Evolutionary conservation across 2,797 vertebrate genomes (phyloP).

Genomic region (Chelidonichthys spinosus): DNA sequence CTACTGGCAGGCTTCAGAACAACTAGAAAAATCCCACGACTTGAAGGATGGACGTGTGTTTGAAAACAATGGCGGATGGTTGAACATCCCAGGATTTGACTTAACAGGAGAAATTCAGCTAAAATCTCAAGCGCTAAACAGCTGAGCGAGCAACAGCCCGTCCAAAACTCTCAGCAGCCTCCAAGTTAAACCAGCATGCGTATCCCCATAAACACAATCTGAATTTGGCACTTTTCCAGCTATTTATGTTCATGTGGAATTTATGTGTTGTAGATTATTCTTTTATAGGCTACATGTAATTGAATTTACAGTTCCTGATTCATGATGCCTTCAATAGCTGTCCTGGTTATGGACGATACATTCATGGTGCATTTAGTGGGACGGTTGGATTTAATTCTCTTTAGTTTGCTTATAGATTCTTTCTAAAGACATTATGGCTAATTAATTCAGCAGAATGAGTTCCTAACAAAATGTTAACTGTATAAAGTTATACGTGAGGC

Average conservation of each 20-base stretch:
- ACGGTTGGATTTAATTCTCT: background rate
- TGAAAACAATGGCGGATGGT: background rate
- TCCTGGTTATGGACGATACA: background rate
- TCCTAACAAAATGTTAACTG: background rate
- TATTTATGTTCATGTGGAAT: background rate
- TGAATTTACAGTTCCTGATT: background rate
- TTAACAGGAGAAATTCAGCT: background rate
- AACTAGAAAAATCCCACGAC: background rate
- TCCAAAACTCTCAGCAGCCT: background rate
- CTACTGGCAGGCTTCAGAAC: background rate
- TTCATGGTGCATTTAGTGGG: background rate
- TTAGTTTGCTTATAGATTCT: background rate
- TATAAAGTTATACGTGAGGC: background rate
- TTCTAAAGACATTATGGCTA: background rate
- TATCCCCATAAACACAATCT: background rate
- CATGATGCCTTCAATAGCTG: background rate
- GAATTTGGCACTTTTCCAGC: conserved; percentile 2
- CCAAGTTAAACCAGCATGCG: background rate
- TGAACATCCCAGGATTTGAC: background rate
- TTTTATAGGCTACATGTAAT: background rate
- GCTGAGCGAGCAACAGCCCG: background rate
- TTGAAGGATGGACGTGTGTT: too few relatives aligned
- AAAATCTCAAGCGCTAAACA: background rate
- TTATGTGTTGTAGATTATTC: conserved; percentile 4
- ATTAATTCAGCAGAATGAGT: background rate